Evolutionary conservation across 2,888 invertebrate species (phyloP), one percentile per base, ranked within the genome.

Genomic region (Nemapogon koenigi): DNA sequence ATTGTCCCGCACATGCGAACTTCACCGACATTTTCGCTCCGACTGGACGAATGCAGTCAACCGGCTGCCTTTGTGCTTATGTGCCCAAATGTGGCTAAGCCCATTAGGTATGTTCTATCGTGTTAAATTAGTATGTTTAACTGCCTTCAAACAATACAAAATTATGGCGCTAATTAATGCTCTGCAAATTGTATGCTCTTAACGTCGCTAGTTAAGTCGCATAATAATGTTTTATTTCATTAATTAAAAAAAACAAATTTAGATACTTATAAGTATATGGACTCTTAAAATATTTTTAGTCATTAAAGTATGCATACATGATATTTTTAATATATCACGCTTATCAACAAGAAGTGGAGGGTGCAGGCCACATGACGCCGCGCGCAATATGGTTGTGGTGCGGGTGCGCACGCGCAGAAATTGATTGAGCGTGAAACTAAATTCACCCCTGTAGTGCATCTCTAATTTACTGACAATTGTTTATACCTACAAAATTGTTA

Each of bases 401-500:
- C 40, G 73, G 73, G n/a, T n/a, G 72, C 53, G 60, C 72, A 62
- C 46, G 71, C 72, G 75, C 72, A 57, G 61, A 68, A 75, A 67
- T 73, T 72, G 73, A 78, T 76, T 75, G 76, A 75, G 67, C 76
- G 73, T 78, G 72, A 73, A 78, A 76, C 70, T 51, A 76, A 66
- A 78, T 78, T 70, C 76, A 78, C 76, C 78, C 76, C 73, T 51
- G 61, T 60, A 46, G 64, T 53, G 63, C 61, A 54, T 55, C 51
- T 57, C 52, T 70, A 75, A 76, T 72, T 70, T 68, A 61, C 62
- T 61, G 59, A 59, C 72, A 73, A 75, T 72, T 67, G 65, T 59
- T 57, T 51, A 59, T 51, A 16, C 16, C 31, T 31, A 31, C 31
- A n/a, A n/a, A n/a, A n/a, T n/a, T n/a, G n/a, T n/a, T n/a, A n/a